These are phyloP conservation scores for Pampus argenteus DNA, from an alignment of 2,797 vertebrate genomes.

Conservation along the genomic window DNA sequence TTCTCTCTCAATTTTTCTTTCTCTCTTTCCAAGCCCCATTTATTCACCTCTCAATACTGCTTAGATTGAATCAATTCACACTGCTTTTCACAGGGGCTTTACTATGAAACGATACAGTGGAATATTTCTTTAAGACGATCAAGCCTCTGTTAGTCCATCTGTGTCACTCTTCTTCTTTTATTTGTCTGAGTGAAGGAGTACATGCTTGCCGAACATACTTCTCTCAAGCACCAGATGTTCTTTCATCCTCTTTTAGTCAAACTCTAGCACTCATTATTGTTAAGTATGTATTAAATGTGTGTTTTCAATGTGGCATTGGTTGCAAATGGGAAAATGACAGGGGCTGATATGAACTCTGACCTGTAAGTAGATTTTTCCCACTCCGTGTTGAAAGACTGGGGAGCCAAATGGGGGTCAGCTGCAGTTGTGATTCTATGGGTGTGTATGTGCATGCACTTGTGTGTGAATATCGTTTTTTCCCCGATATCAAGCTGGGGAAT, in stretches of 20 bases:
- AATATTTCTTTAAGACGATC: constrained; percentile 68
- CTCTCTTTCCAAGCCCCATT: constrained; percentile 55
- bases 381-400: constrained; percentile 61
- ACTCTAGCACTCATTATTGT: constrained; percentile 2
- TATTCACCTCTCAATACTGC: constrained; percentile 67
- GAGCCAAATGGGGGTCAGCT: constrained; percentile 69
- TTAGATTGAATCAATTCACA: constrained; percentile 72
- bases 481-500: constrained; percentile 74
- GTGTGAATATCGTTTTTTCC: constrained; percentile 46
- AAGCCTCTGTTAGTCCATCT: constrained; percentile 18
- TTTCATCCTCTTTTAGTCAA: constrained; percentile 14
- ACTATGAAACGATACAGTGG: constrained; percentile 58
- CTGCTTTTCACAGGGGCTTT: constrained; percentile 74
- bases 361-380: constrained; percentile 67
- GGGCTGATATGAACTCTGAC: constrained; percentile 65
- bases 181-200: constrained; percentile 35
- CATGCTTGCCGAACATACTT: constrained; percentile 34
- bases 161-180: constrained; percentile 45
- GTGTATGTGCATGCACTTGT: constrained; percentile 41
- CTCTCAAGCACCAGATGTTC: constrained; percentile 43
- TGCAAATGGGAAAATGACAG: constrained; percentile 58
- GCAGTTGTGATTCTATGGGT: constrained; percentile 46
- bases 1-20: constrained; percentile 48
- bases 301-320: constrained; percentile 14
- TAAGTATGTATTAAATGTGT: constrained; percentile 14